Base-by-base conservation (phyloP, 2,797 vertebrate genomes). In the Echeneis naucrates region DNA sequence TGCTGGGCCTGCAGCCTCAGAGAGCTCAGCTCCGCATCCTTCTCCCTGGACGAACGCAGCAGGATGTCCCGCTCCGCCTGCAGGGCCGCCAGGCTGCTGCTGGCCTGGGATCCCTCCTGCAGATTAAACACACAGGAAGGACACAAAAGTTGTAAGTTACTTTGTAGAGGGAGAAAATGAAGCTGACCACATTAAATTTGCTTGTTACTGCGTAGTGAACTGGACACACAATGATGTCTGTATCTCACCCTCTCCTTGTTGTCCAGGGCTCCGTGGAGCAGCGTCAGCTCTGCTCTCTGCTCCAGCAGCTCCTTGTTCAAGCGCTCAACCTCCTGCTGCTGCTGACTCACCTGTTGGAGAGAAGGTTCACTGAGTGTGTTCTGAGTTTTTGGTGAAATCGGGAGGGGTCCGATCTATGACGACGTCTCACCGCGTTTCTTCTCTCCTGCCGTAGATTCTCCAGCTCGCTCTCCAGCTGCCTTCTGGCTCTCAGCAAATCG, bases 281-380 rank as follows among this genome's bases (percentile, higher is more conserved):
- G 56, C 17, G 81, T 70, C 52, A 89, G 54, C 82, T 94, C 88
- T 0, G 87, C 88, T 54, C 81, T 71, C 32, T 88, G 92, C 47
- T 92, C 91, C 78, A 88, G 78, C 2, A 98, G 91, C 61, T 97
- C 96, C 57, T 78, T 92, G 79, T 94, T 95, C 72, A 99, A 81
- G 0, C 64, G 87, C 23, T 97, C 94, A 10, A 94, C 82, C 68
- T 96, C 90, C 74, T 95, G 92, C 4, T 91, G 94, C 85, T 96
- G 96, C 50, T 95, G 95, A 75, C 94, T 93, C 56, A 91, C 93
- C 95, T 96, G 87, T 19, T 3, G 8, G 26, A 19, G 16, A 8
- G 38, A 40, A 40, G 38, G 14, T 11, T 21, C 16, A 27, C 4
- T 1, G 2, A 1, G n/a, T 1, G 45, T 12, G 26, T 0, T 0